phyloP scores from a whole-genome alignment of 2,797 vertebrate species.

The Morus bassanus region DNA sequence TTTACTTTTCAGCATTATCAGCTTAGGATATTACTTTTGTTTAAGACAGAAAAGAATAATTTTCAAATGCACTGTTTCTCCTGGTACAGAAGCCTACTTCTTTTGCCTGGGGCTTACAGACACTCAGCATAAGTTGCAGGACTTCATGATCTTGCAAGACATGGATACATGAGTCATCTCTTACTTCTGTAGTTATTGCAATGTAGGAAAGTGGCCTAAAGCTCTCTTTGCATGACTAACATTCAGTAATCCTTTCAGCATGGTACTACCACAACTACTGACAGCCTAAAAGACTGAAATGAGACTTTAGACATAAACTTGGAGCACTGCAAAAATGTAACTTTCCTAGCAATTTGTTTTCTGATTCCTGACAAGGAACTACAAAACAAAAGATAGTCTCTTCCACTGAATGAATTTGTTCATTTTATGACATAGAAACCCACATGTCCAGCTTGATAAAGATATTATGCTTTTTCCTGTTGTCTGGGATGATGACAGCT shows the following conservation, averaged over 20 bases:
- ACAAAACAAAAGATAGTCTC: neutral
- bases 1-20: neutral
- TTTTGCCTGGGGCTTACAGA: neutral
- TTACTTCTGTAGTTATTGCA: neutral
- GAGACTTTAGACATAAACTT: neutral
- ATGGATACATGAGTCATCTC: neutral
- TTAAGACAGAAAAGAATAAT: neutral
- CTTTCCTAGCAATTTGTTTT: neutral
- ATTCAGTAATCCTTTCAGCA: neutral
- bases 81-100: neutral
- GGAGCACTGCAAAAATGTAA: neutral
- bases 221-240: neutral
- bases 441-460: neutral
- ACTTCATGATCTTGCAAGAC: neutral
- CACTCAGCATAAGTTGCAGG: neutral
- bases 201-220: neutral
- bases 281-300: neutral
- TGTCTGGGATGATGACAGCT: neutral
- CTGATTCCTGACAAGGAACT: neutral
- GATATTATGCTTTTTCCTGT: neutral
- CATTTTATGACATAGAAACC: neutral
- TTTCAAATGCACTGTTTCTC: neutral
- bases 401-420: neutral
- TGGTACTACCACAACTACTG: neutral
- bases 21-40: neutral